Base-by-base conservation (phyloP, 1,140 invertebrate species). In the Drosophila albomicans region DNA sequence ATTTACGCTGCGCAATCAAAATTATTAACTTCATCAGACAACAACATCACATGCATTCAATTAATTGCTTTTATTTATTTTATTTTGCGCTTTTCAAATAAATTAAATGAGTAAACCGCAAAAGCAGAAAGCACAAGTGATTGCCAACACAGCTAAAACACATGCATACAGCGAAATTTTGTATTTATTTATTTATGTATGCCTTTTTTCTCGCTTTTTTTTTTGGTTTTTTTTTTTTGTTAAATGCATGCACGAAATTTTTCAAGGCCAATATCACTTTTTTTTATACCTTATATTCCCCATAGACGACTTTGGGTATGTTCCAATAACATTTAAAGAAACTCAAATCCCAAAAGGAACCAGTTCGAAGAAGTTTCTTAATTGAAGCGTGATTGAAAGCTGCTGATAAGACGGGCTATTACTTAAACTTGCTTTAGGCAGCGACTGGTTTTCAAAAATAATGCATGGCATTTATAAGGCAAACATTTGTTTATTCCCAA, bases 181-280 rank as follows among this genome's bases (percentile, higher is more conserved):
- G 54, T 51, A 28, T 52, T 73, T 15, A 58, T 72, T 57, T 52
- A 59, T 58, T 52, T 67, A 46, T 59, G 32, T 46, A 10, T 46
- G 59, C 5, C 11, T 57, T 25, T 56, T 48, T 35, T 30, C 56
- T 46, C 46, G 54, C 28, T 13, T 68, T 61, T 68, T 48, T 54
- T 30, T 67, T 46, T 56, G 54, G 15, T 15, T 15, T 51, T 13
- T 68, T 68, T 61, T 68, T 67, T 46, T 54, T 28, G 49, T 11
- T 32, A 43, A 57, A 74, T 49, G 63, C 66, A 68, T 74, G 57
- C 43, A 70, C 72, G 70, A 75, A 70, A 58, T 46, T 63, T 63
- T 75, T 86, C 82, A 86, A 86, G 82, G 82, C 82, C 84, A 86
- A 86, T 82, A 86, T 86, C 82, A 86, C 84, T 86, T 86, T 72